A percentile compares a stretch with the other conserved stretches of the same genome.
Conservation (phyloP, 2,888 invertebrate species). For the Euphydryas editha region DNA sequence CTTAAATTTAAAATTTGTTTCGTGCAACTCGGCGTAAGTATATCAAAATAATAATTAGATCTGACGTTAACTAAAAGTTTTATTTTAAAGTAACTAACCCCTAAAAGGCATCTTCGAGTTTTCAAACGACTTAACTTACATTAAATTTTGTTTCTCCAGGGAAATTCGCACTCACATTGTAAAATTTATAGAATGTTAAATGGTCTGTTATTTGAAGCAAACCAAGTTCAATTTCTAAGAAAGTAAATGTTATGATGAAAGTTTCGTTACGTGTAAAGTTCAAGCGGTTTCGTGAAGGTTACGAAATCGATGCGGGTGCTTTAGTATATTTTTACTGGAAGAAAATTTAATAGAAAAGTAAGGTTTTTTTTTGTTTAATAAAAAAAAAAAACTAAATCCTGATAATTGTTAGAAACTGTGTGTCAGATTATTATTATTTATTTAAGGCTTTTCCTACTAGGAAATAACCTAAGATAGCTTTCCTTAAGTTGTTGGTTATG, state of each 20-base stretch:
- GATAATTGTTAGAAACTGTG: no score
- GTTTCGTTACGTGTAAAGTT: conserved; percentile 2
- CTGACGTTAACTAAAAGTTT: conserved; percentile 23
- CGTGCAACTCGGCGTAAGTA: no score
- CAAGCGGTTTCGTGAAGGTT: background rate
- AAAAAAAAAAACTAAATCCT: no score
- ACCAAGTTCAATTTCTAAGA: conserved; percentile 8
- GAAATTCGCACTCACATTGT: conserved; percentile 29
- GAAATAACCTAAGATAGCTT: conserved; percentile 24
- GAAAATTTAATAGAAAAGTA: background rate
- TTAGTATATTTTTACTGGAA: background rate
- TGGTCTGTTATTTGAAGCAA: conserved; percentile 2
- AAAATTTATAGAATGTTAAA: conserved; percentile 14
- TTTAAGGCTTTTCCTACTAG: conserved; percentile 21
- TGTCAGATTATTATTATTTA: background rate
- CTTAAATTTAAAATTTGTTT: no score
- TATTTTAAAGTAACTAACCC: no score
- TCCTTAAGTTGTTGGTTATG: conserved; percentile 16
- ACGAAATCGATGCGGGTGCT: background rate
- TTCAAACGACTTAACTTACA: conserved; percentile 24
- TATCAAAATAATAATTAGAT: conserved; percentile 22
- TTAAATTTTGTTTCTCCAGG: conserved; percentile 24
- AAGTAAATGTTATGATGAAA: conserved; percentile 10
- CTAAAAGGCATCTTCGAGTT: conserved; percentile 16
- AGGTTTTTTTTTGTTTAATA: no score